phyloP scores from a whole-genome alignment of 2,888 invertebrate genomes.

The Leptodirus hochenwartii region DNA sequence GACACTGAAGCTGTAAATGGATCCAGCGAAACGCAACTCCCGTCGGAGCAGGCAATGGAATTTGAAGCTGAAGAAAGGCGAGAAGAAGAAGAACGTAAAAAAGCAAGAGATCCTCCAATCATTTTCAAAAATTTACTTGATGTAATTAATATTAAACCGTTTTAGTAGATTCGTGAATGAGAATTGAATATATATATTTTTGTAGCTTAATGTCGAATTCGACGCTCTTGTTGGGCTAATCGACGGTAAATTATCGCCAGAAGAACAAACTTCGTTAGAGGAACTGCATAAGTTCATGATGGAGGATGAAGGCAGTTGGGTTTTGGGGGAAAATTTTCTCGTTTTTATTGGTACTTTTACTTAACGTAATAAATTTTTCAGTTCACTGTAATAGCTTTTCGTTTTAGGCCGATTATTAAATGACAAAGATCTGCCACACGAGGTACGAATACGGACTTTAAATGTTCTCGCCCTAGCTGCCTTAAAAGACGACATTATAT shows the following conservation, averaged over 20 bases:
- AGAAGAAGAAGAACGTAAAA: conserved; percentile 49
- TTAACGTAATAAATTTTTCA: conserved; percentile 1
- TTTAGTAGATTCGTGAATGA: conserved; percentile 4
- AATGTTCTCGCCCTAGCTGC: conserved; percentile 61
- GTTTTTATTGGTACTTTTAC: conserved; percentile 48
- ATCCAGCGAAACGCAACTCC: conserved; percentile 27
- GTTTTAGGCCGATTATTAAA: conserved; percentile 39
- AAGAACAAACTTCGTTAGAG: conserved; percentile 58
- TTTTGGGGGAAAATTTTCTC: conserved; percentile 74
- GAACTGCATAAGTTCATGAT: conserved; percentile 78
- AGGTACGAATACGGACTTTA: conserved; percentile 44
- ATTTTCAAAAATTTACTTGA: conserved; percentile 53
- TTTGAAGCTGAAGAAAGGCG: conserved; percentile 43
- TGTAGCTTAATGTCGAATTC: conserved; percentile 50
- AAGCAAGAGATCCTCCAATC: conserved; percentile 59
- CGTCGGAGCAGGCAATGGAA: conserved; percentile 34
- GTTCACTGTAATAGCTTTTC: conserved; percentile 1
- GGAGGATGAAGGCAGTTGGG: conserved; percentile 84
- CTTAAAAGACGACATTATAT: conserved; percentile 74
- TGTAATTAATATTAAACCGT: conserved; percentile 29
- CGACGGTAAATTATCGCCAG: conserved; percentile 51
- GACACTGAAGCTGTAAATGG: conserved; percentile 24
- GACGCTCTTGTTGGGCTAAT: conserved; percentile 50
- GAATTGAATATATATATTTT: conserved; percentile 7
- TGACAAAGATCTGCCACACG: conserved; percentile 36